These are phyloP conservation scores for Clupea harengus DNA, from an alignment of 2,113 vertebrate genomes.

Conservation along the genomic window DNA sequence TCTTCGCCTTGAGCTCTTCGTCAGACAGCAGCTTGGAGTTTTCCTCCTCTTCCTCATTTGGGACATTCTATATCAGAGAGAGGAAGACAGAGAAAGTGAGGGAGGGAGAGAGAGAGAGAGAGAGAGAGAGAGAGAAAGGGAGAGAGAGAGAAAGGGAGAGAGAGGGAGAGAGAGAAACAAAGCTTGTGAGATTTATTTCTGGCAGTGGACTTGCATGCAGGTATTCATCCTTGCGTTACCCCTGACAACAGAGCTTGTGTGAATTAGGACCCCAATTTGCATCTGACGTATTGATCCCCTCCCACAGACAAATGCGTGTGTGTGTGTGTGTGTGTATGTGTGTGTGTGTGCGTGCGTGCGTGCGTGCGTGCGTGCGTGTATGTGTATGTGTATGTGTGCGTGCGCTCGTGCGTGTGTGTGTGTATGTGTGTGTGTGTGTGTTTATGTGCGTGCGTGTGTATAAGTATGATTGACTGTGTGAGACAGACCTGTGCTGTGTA, in stretches of 20 bases:
- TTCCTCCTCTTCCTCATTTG: slow-evolving; percentile 72
- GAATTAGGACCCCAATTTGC: no score
- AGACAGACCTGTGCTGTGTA: not conserved
- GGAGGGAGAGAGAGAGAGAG: not conserved
- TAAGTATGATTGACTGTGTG: not conserved
- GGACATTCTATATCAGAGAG: slow-evolving; percentile 69
- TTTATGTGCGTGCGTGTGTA: not conserved
- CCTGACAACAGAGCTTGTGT: no score
- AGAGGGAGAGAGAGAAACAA: not conserved
- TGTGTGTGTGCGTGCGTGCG: not conserved
- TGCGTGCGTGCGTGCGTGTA: not conserved
- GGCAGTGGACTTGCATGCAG: not conserved
- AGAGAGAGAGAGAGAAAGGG: not conserved
- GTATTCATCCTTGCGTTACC: not conserved
- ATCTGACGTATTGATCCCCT: no score
- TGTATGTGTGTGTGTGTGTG: not conserved
- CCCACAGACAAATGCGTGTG: no score
- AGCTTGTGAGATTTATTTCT: not conserved
- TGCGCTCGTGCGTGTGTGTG: not conserved
- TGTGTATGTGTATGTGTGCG: slow-evolving; percentile 6
- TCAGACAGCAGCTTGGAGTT: slow-evolving; percentile 63
- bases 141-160: not conserved
- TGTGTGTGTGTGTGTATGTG: slow-evolving; percentile 12
- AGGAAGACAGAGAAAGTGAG: slow-evolving; percentile 9
- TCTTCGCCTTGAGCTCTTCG: slow-evolving; percentile 82